Percentiles rank a stretch among this genome's conserved stretches.
phyloP scores from a whole-genome alignment of 2,113 vertebrate genomes.

The Notothenia coriiceps region DNA sequence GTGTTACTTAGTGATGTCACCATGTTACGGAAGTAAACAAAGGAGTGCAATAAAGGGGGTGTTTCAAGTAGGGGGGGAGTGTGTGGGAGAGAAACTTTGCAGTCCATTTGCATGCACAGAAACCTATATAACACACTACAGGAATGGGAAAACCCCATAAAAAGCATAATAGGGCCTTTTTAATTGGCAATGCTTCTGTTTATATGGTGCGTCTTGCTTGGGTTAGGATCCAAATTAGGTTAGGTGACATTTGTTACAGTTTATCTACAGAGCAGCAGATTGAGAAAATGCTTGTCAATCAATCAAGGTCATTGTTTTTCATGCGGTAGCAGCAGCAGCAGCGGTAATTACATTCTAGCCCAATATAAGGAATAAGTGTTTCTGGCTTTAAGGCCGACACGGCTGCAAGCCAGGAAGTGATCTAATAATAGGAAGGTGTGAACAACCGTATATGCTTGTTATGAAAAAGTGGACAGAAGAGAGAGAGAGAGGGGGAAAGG shows the following conservation, averaged over 20 bases:
- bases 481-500: background rate
- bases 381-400: conserved; percentile 36
- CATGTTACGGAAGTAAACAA: too few relatives aligned
- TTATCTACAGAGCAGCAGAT: conserved; percentile 18
- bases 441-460: conserved; percentile 22
- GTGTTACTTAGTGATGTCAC: too few relatives aligned
- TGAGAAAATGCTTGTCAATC: conserved; percentile 46
- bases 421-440: conserved; percentile 65
- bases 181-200: background rate
- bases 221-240: conserved; percentile 12
- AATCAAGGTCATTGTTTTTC: conserved; percentile 21
- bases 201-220: conserved; percentile 10
- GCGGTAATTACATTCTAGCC: conserved; percentile 36
- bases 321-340: background rate
- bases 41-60: too few relatives aligned
- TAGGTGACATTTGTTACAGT: background rate
- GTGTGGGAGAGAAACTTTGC: too few relatives aligned
- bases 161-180: background rate
- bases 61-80: too few relatives aligned
- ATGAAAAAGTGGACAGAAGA: background rate
- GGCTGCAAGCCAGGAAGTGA: conserved; percentile 39
- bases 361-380: conserved; percentile 30
- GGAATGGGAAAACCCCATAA: too few relatives aligned
- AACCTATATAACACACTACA: too few relatives aligned
- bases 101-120: too few relatives aligned